These are phyloP conservation scores for Osmerus mordax DNA, from an alignment of 2,113 vertebrate species.

Conservation along the genomic window DNA sequence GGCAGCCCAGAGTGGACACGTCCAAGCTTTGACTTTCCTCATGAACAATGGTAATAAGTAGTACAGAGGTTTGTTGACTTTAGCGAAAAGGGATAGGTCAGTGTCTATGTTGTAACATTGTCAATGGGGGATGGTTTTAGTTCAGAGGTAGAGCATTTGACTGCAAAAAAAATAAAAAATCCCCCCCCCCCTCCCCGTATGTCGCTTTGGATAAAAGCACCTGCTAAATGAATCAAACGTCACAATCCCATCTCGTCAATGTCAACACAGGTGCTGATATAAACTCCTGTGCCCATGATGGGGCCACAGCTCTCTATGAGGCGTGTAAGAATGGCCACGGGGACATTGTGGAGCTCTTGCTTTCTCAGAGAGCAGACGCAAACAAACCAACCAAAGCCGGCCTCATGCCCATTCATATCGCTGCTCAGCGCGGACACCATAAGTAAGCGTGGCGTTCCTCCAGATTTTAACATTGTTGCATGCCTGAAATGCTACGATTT, in stretches of 20 bases:
- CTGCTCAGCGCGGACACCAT: constrained; percentile 79
- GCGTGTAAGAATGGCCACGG: constrained; percentile 82
- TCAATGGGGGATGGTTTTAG: too few relatives aligned
- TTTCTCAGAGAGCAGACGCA: constrained; percentile 82
- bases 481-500: too few relatives aligned
- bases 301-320: constrained; percentile 82
- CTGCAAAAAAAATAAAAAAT: too few relatives aligned
- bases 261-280: constrained; percentile 75
- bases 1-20: constrained; percentile 81
- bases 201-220: too few relatives aligned
- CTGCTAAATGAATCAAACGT: too few relatives aligned
- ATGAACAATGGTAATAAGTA: constrained; percentile 52
- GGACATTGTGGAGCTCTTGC: constrained; percentile 76
- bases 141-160: too few relatives aligned
- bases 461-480: too few relatives aligned
- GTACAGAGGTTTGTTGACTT: too few relatives aligned
- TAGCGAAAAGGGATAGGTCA: neutral
- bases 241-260: neutral
- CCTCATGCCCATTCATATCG: constrained; percentile 80
- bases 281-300: constrained; percentile 83
- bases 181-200: too few relatives aligned
- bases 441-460: constrained; percentile 63
- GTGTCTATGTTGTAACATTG: neutral
- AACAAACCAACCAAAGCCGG: constrained; percentile 83
- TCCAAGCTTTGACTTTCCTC: constrained; percentile 78